phyloP scores from a whole-genome alignment of 1,140 invertebrate genomes.

The Drosophila sp. region DNA sequence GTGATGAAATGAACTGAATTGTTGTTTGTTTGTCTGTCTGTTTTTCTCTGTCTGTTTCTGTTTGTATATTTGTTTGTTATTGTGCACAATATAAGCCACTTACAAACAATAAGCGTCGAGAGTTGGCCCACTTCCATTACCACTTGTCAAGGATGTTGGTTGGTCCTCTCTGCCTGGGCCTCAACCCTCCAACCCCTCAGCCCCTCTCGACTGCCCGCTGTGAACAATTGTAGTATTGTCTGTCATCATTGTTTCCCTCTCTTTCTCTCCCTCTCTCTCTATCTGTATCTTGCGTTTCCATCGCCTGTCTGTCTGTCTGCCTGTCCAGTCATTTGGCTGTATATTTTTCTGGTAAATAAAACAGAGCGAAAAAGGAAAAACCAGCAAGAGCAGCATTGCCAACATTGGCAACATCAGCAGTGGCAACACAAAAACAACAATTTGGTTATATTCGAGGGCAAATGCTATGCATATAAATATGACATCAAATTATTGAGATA shows the following conservation, averaged over 20 bases:
- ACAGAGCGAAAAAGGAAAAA: constrained; percentile 40
- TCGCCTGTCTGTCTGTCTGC: constrained; percentile 16
- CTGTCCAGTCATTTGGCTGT: constrained; percentile 22
- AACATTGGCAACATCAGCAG: constrained; percentile 18
- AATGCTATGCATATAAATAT: constrained; percentile 54
- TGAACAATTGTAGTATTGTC: constrained; percentile 72
- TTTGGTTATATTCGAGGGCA: constrained; percentile 55
- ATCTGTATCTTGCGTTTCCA: not conserved
- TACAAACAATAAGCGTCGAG: constrained; percentile 79
- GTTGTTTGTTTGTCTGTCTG: constrained; percentile 23
- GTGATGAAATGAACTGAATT: constrained; percentile 67
- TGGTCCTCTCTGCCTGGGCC: constrained; percentile 5
- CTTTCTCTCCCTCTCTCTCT: no score
- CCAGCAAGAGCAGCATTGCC: not conserved
- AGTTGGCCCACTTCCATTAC: constrained; percentile 50
- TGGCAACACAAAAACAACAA: constrained; percentile 47
- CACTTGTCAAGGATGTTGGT: constrained; percentile 25
- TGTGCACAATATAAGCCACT: constrained; percentile 78
- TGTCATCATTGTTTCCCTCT: constrained; percentile 29
- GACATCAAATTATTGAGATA: constrained; percentile 50
- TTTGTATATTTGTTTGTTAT: constrained; percentile 39
- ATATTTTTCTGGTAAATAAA: constrained; percentile 65
- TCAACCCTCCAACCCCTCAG: constrained; percentile 8
- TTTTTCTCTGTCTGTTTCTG: constrained; percentile 2
- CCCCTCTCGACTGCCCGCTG: constrained; percentile 46